These are phyloP conservation scores for Enteromius treurensis DNA, from an alignment of 2,797 vertebrate genomes.

Conservation along the genomic window DNA sequence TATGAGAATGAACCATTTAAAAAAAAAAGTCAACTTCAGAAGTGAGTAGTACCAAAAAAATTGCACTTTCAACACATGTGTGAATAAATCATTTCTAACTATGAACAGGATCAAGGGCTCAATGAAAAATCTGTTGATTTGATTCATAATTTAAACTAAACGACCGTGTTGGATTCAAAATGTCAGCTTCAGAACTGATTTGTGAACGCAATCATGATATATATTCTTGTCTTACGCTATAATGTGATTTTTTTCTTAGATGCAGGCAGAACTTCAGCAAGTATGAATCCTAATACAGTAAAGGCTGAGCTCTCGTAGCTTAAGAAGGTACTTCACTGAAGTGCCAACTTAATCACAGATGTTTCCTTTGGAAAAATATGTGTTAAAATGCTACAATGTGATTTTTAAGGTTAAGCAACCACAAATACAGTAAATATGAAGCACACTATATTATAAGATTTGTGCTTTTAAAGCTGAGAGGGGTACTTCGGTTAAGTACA, in stretches of 20 bases:
- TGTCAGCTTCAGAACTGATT: background rate
- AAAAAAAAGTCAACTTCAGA: background rate
- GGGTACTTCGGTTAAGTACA: background rate
- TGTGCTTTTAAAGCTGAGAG: background rate
- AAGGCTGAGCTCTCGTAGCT: background rate
- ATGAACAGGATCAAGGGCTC: background rate
- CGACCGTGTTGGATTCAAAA: background rate
- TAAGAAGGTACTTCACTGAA: background rate
- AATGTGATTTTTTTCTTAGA: background rate
- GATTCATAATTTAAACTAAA: background rate
- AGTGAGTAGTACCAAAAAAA: background rate
- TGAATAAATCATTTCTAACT: background rate
- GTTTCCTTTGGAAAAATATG: background rate
- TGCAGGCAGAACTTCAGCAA: background rate
- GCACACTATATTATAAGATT: background rate
- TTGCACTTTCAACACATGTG: background rate
- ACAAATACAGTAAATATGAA: background rate
- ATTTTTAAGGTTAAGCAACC: background rate
- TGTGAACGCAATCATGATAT: background rate
- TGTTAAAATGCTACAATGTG: background rate
- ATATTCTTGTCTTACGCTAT: background rate
- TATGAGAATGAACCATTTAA: background rate
- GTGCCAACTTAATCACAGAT: background rate
- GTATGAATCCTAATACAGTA: slow-evolving; percentile 4
- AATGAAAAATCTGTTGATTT: background rate